Base-by-base conservation (phyloP, 2,797 vertebrate species). In the Moxostoma hubbsi region DNA sequence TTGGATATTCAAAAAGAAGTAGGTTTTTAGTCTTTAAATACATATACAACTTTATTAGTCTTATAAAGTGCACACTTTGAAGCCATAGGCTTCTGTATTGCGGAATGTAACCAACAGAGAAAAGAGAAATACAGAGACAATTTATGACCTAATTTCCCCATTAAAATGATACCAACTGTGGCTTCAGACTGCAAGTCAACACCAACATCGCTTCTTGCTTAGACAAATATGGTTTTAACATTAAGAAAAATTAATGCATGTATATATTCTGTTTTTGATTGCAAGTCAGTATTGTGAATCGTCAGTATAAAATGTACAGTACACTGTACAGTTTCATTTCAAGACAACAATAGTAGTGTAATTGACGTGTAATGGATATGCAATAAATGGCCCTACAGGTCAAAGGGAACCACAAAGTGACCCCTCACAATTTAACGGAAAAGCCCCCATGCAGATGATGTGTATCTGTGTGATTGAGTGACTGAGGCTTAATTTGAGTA, bases 1-100 rank as follows among this genome's bases (percentile, higher is more conserved):
- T 89, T 85, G 75, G 82, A 82, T 81, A 86, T 90, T 90, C 82
- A 81, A 85, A 36, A 36, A 89, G 84, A 83, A 91, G 90, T 85
- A 66, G 5, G 59, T 91, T 93, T 36, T 89, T 87, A 89, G 83
- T 79, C 59, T 71, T 81, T 87, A 90, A 89, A 90, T 89, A 84
- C 88, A 85, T 91, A 92, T 95, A 94, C 94, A 95, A 94, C 77
- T 94, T 95, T 95, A 95, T 93, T 92, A 82, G 88, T 90, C 93
- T 93, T 93, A 89, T 95, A 93, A 94, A 94, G 88, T 75, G 55
- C 91, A 89, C 79, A 90, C 91, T 94, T 92, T 90, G 93, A 93
- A 91, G 89, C 90, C 84, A 90, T 90, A 89, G 91, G 93, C 94
- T 95, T 93, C 93, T 93, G 93, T 93, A 87, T 89, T 65, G 49